Base-by-base conservation (phyloP, 2,113 vertebrate genomes). In the Hyla sarda region DNA sequence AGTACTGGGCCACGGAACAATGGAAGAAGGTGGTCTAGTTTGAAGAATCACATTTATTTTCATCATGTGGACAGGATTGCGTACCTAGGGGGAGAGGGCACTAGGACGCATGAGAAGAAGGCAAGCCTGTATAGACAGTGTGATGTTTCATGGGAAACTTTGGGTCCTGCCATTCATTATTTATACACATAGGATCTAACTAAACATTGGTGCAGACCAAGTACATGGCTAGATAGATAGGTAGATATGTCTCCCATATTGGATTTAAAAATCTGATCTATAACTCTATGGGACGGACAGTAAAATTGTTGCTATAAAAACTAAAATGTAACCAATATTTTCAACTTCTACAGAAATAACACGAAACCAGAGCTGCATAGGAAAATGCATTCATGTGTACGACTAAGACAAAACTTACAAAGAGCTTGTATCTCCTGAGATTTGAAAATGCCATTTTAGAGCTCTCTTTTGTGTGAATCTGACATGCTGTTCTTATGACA, bases 401-500 rank as follows among this genome's bases (percentile, higher is more conserved):
- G 19, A 71, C 50, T 2, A 54, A 52, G 47, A 34, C 81, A 74
- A 41, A 76, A 62, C 54, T 41, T 71, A 37, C 16, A 83, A 37
- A 54, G 37, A 54, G 48, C 28, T 28, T n/a, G 19, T 50, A 16
- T 56, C 19, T 48, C 23, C 30, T 10, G 19, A 84, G 72, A 65
- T 50, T 50, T 41, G 12, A 41, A 54, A 73, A 83, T 37, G 50
- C 23, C 48, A 58, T 72, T 73, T 41, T 41, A 48, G 52, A 84
- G 82, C 41, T 19, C 16, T 60, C 34, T 76, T 84, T 76, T 56
- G 52, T 84, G 54, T 62, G 23, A 84, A 62, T 84, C 72, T 65
- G 41, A n/a, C 58, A 85, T 77, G 73, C 74, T 85, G 83, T 76
- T 84, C 65, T 77, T 77, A 84, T 76, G 83, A 84, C 83, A 77